Conservation (phyloP, 64 coral and sea anemone species). For the Porites lutea region DNA sequence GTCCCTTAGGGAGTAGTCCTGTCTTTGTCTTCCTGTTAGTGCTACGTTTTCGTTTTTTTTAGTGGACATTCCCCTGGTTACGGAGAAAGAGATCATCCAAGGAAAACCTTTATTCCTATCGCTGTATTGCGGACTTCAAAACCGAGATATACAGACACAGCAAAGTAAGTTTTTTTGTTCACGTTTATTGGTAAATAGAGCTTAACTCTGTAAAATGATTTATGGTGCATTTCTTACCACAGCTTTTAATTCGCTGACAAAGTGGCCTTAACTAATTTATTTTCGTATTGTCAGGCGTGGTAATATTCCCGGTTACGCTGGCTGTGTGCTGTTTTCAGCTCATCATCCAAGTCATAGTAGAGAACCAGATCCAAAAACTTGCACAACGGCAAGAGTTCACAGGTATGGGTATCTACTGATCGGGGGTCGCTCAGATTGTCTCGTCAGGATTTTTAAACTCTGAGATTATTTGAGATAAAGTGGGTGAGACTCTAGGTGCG, state of each 20-base stretch:
- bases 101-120: conserved; percentile 42
- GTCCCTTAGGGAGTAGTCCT: too few relatives aligned
- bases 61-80: conserved; percentile 76
- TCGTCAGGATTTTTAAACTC: too few relatives aligned
- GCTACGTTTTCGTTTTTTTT: neutral
- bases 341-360: conserved; percentile 77
- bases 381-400: conserved; percentile 80
- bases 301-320: conserved; percentile 95
- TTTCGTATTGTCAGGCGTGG: conserved; percentile 63
- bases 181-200: neutral
- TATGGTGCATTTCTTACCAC: too few relatives aligned
- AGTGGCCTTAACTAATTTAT: too few relatives aligned
- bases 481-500: too few relatives aligned
- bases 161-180: conserved; percentile 59
- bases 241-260: too few relatives aligned
- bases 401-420: conserved; percentile 58
- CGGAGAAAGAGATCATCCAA: conserved; percentile 88
- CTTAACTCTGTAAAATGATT: neutral
- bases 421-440: neutral
- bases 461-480: too few relatives aligned
- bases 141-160: conserved; percentile 82
- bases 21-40: neutral
- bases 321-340: conserved; percentile 69
- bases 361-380: conserved; percentile 72
- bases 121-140: conserved; percentile 63